phyloP scores from a whole-genome alignment of 2,888 invertebrate genomes.

The Caprella mutica region DNA sequence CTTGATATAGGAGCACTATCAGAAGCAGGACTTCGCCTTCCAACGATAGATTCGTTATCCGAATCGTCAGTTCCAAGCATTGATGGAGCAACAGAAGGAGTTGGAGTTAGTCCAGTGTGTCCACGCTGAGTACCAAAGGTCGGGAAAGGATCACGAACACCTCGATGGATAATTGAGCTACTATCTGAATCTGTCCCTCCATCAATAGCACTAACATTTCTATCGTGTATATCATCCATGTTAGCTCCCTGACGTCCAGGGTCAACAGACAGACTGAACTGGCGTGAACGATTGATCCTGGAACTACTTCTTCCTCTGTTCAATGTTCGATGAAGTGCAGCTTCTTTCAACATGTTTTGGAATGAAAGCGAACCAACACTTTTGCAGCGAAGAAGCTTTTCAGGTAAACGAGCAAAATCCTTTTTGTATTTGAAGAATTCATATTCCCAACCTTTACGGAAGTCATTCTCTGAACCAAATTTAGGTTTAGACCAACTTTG shows the following conservation, averaged over 20 bases:
- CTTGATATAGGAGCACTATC: constrained; percentile 31
- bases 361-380: neutral
- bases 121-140: constrained; percentile 18
- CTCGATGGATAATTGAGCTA: constrained; percentile 13
- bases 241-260: constrained; percentile 18
- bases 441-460: constrained; percentile 28
- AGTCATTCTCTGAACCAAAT: constrained; percentile 29
- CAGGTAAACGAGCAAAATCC: constrained; percentile 24
- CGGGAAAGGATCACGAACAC: constrained; percentile 23
- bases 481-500: constrained; percentile 27
- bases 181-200: constrained; percentile 7
- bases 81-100: constrained; percentile 32
- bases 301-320: constrained; percentile 11
- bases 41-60: constrained; percentile 28
- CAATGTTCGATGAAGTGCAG: constrained; percentile 1
- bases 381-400: constrained; percentile 16
- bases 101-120: constrained; percentile 31
- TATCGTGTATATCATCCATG: constrained; percentile 30
- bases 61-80: constrained; percentile 32
- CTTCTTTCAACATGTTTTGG: constrained; percentile 10
- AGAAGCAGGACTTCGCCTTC: constrained; percentile 28
- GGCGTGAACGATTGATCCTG: constrained; percentile 21
- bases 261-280: neutral
- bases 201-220: constrained; percentile 26
- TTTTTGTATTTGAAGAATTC: constrained; percentile 31